Percentiles rank a stretch among this genome's conserved stretches.
Conservation (phyloP, 1,140 invertebrate species). For the Drosophila repleta region DNA sequence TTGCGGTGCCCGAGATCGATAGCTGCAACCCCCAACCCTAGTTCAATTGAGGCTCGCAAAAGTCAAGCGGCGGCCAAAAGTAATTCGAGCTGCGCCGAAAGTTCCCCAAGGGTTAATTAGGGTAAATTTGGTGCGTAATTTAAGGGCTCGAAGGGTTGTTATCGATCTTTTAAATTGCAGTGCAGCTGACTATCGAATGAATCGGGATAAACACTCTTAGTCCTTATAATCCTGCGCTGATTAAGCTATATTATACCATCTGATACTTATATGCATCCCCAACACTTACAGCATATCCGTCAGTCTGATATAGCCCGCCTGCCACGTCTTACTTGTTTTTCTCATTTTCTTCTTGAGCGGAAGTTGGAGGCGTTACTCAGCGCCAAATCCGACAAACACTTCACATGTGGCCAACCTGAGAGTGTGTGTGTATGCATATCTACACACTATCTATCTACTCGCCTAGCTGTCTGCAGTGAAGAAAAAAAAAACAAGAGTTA, state of each 20-base stretch:
- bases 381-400: conserved; percentile 75
- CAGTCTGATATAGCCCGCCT: conserved; percentile 4
- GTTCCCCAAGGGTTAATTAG: conserved; percentile 6
- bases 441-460: not conserved
- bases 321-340: conserved; percentile 10
- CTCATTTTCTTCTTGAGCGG: conserved; percentile 50
- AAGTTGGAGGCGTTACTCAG: conserved; percentile 78
- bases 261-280: not conserved
- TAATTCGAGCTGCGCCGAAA: conserved; percentile 16
- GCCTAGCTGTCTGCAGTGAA: conserved; percentile 31
- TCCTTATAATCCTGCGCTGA: too few species aligned
- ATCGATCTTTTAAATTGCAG: too few species aligned
- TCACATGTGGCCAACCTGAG: conserved; percentile 47
- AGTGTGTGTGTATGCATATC: conserved; percentile 35
- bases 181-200: not conserved
- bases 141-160: not conserved
- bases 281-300: not conserved
- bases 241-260: too few species aligned
- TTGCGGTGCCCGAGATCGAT: conserved; percentile 23
- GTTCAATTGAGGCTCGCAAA: conserved; percentile 25
- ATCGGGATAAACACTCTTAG: too few species aligned
- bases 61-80: conserved; percentile 25
- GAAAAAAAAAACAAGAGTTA: conserved; percentile 8
- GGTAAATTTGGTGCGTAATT: conserved; percentile 19
- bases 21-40: conserved; percentile 57